phyloP scores from a whole-genome alignment of 2,113 vertebrate genomes.

The Halichoeres trimaculatus region DNA sequence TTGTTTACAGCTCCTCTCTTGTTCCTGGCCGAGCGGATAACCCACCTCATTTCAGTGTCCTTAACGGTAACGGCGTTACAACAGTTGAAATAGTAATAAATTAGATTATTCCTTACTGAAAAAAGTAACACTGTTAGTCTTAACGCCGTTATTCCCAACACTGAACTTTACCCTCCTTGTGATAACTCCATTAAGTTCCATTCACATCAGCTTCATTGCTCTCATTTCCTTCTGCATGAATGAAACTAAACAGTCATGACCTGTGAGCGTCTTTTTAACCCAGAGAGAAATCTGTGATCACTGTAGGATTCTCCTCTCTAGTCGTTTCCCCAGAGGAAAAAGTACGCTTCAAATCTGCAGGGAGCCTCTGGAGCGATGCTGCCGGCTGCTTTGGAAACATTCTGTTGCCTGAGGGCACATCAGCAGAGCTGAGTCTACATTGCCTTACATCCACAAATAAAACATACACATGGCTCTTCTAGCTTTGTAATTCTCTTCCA shows the following conservation, averaged over 20 bases:
- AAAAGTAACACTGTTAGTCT: no score
- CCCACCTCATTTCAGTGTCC: no score
- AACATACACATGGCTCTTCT: neutral
- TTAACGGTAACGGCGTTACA: no score
- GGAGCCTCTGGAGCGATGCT: conserved; percentile 27
- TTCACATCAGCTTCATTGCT: neutral
- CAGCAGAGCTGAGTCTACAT: neutral
- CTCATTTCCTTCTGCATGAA: conserved; percentile 2
- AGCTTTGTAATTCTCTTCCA: neutral
- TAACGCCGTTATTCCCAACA: no score
- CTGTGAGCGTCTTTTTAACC: conserved; percentile 2
- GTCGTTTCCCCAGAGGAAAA: conserved; percentile 30
- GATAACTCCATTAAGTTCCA: neutral
- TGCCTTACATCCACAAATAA: conserved; percentile 15
- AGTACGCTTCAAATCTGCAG: neutral
- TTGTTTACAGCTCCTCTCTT: no score
- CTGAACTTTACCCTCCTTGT: neutral
- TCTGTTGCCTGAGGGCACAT: conserved; percentile 42
- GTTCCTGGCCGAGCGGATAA: no score
- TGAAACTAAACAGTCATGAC: conserved; percentile 29
- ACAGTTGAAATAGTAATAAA: no score
- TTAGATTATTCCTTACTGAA: no score
- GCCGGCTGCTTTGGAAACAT: conserved; percentile 20
- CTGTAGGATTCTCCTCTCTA: conserved; percentile 13
- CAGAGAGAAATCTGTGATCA: conserved; percentile 5